Percentiles rank a stretch among this genome's conserved stretches.
Evolutionary conservation across 2,797 vertebrate species (phyloP).

Genomic region (Spinus pinus): DNA sequence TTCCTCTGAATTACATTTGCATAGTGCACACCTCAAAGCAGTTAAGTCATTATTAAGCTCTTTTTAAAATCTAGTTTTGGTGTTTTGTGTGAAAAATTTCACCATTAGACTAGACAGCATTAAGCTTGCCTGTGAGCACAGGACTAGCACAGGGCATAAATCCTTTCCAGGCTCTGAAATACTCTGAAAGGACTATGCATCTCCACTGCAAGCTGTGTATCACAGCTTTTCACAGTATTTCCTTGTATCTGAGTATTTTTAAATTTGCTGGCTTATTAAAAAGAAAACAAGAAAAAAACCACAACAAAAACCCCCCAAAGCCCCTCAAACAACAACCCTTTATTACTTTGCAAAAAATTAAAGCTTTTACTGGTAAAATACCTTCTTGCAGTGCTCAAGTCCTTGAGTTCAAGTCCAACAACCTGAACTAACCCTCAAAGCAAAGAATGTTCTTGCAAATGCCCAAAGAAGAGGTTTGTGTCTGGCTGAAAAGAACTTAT

Average conservation of each 20-base stretch:
- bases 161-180: not conserved
- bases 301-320: not conserved
- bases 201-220: not conserved
- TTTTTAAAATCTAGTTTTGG: not conserved
- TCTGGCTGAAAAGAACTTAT: not conserved
- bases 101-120: not conserved
- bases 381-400: not conserved
- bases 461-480: not conserved
- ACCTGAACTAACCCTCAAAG: not conserved
- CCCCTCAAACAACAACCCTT: not conserved
- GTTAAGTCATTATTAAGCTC: not conserved
- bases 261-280: not conserved
- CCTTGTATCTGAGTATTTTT: not conserved
- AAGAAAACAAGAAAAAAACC: not conserved
- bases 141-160: not conserved
- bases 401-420: not conserved
- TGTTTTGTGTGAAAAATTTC: not conserved
- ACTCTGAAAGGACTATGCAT: not conserved
- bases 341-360: not conserved
- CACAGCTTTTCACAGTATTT: not conserved
- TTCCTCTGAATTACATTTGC: not conserved
- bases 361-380: constrained; percentile 16
- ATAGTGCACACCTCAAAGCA: not conserved
- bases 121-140: not conserved
- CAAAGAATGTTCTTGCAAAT: not conserved